These are phyloP conservation scores for Eclectus roratus DNA, from an alignment of 2,113 vertebrate genomes.

Conservation along the genomic window DNA sequence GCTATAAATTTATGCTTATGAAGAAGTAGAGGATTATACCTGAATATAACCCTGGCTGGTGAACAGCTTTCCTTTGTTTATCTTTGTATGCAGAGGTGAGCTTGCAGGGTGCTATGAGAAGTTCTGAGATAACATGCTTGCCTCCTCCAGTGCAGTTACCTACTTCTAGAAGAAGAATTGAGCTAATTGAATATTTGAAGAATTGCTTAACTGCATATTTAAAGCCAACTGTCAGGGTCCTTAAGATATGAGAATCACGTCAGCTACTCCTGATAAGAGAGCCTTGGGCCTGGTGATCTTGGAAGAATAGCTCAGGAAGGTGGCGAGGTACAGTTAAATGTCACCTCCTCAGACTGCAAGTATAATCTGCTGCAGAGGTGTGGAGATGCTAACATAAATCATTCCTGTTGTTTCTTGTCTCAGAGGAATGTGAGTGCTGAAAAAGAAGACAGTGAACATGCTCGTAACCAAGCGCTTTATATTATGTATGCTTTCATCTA, in stretches of 20 bases:
- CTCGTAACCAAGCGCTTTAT: not conserved
- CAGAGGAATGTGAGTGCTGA: not conserved
- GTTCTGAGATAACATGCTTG: not conserved
- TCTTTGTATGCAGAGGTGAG: not conserved
- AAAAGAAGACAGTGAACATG: not conserved
- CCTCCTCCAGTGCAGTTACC: not conserved
- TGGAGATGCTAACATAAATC: constrained; percentile 35
- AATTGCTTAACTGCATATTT: not conserved
- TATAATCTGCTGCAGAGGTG: not conserved
- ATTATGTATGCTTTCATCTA: not conserved
- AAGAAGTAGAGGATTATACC: not conserved
- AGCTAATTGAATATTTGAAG: not conserved
- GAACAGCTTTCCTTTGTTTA: not conserved
- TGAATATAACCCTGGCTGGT: not conserved
- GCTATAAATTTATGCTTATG: not conserved
- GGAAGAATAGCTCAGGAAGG: not conserved
- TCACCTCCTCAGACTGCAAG: not conserved
- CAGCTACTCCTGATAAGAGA: not conserved
- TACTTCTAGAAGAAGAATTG: not conserved
- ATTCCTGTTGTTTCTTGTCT: constrained; percentile 7
- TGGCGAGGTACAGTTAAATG: not conserved
- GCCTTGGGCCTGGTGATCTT: not conserved
- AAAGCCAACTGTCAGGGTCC: not conserved
- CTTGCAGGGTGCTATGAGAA: not conserved
- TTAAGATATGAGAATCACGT: not conserved